Percentiles rank a stretch among this genome's conserved stretches.
Conservation (phyloP, 1,140 invertebrate species). For the Hormaphis cornu region DNA sequence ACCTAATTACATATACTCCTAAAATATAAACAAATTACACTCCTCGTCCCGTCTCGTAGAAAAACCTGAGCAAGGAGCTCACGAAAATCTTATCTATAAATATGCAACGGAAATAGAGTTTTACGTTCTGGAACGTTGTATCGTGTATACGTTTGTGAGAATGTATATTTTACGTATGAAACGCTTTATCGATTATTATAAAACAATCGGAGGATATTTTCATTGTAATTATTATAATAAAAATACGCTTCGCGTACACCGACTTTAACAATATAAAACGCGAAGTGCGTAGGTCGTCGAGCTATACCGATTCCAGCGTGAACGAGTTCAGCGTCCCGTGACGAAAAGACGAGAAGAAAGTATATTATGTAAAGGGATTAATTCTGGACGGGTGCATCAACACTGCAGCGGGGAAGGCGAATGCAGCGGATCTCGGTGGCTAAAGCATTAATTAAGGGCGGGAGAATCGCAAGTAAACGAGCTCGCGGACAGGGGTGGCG, state of each 20-base stretch:
- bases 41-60: neutral
- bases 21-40: too few species aligned
- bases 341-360: slow-evolving; percentile 17
- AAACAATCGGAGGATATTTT: neutral
- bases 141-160: neutral
- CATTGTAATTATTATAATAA: too few species aligned
- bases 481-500: neutral
- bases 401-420: neutral
- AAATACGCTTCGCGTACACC: too few species aligned
- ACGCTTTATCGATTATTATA: too few species aligned
- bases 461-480: slow-evolving; percentile 23
- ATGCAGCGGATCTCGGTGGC: neutral
- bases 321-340: slow-evolving; percentile 14
- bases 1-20: too few species aligned
- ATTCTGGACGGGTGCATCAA: neutral
- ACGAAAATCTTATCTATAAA: slow-evolving; percentile 28
- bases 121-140: neutral
- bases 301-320: slow-evolving; percentile 5
- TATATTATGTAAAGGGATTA: slow-evolving; percentile 27
- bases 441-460: slow-evolving; percentile 21
- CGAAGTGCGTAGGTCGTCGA: neutral
- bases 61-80: neutral
- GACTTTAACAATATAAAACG: slow-evolving; percentile 25
- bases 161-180: neutral
- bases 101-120: neutral